Base-by-base conservation (phyloP, 2,113 vertebrate genomes). In the Bagarius yarrelli region DNA sequence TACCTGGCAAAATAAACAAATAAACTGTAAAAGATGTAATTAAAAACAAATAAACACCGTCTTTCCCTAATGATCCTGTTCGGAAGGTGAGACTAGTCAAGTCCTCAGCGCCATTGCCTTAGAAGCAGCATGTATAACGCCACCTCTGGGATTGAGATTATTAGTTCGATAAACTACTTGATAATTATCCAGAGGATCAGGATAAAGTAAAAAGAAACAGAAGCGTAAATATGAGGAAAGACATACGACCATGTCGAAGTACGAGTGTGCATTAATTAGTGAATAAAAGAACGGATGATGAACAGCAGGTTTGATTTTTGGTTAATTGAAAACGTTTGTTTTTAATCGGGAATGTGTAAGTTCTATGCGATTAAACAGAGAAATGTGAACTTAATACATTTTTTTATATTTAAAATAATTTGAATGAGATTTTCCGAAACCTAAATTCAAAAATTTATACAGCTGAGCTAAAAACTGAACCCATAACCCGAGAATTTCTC, bases 101-200 rank as follows among this genome's bases (percentile, higher is more conserved):
- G 40, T 83, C 69, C 81, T 84, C 55, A 67, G 66, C 80, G 72
- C 80, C 78, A 67, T 81, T 76, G 52, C 80, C 69, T 83, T n/a
- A 16, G 56, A 72, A 79, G 85, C 83, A 83, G 87, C 84, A 89
- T 87, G 85, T 88, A 81, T 88, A 90, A 88, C 85, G 79, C 87
- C 83, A 90, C 86, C 76, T 80, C 91, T 82, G n/a, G 91, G 92
- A 93, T 93, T 92, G 92, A 89, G 84, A 85, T 92, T 90, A 90
- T 92, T 91, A 92, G 85, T 88, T 81, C 81, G 85, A 85, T 92
- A 91, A 90, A 77, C 87, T 88, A 70, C 70, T 87, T 80, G 85
- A 76, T 79, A 87, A 90, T 92, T 91, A 91, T 92, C 86, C 88
- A 84, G 76, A 77, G 89, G 88, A 90, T 92, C 83, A 82, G 81